Conservation (phyloP, 2,888 invertebrate genomes). For the Escarpia spicata region DNA sequence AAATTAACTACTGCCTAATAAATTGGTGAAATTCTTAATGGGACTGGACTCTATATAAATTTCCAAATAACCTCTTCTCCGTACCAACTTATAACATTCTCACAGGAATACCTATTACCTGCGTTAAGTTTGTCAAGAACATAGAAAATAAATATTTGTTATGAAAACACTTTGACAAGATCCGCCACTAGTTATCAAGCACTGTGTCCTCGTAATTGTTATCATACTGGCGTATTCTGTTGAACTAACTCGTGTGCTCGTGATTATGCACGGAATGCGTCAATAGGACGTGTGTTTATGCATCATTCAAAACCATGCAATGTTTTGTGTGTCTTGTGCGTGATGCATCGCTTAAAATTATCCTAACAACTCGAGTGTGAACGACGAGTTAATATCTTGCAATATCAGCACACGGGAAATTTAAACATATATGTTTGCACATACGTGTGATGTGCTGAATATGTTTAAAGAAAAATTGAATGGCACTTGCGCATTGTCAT, state of each 20-base stretch:
- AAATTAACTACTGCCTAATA: not conserved
- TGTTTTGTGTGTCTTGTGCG: not conserved
- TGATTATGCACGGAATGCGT: not conserved
- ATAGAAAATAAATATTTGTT: not conserved
- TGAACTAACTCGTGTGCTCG: not conserved
- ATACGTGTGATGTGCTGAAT: not conserved
- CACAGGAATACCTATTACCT: not conserved
- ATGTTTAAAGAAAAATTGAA: not conserved
- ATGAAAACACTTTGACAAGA: not conserved
- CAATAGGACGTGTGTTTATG: too few relatives aligned
- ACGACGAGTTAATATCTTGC: not conserved
- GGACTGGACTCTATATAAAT: too few relatives aligned
- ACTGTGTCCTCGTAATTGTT: not conserved
- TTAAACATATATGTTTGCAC: not conserved
- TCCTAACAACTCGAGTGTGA: not conserved
- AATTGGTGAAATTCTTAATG: not conserved
- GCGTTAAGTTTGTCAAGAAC: not conserved
- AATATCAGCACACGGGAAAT: not conserved
- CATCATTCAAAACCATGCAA: not conserved
- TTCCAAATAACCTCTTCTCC: not conserved
- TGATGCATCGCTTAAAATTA: not conserved
- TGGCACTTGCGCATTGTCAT: not conserved
- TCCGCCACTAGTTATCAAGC: not conserved
- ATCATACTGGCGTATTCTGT: not conserved
- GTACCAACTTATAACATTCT: not conserved